phyloP scores from a whole-genome alignment of 2,888 invertebrate species.

The Leucoma salicis region DNA sequence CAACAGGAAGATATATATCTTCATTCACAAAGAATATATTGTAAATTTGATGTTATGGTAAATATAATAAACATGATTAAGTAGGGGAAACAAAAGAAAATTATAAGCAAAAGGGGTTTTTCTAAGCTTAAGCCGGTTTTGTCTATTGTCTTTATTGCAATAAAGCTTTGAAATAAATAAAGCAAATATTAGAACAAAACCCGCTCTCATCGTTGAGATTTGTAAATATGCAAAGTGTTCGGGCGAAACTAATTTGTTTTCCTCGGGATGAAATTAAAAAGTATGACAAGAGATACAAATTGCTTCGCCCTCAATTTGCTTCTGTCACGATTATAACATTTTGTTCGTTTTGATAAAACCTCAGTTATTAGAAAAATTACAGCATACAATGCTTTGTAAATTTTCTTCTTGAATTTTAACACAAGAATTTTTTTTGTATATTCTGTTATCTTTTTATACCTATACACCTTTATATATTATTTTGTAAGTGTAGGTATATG shows the following conservation, averaged over 20 bases:
- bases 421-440: too few species aligned
- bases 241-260: slow-evolving; percentile 66
- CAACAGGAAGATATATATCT: too few species aligned
- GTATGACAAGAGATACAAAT: slow-evolving; percentile 75
- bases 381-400: slow-evolving; percentile 50
- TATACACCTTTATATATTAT: too few species aligned
- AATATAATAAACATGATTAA: too few species aligned
- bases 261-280: slow-evolving; percentile 71
- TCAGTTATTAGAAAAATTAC: slow-evolving; percentile 66
- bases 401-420: slow-evolving; percentile 31
- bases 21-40: too few species aligned
- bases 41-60: too few species aligned
- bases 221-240: slow-evolving; percentile 66
- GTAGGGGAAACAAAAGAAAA: slow-evolving; percentile 31
- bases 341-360: slow-evolving; percentile 69
- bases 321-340: slow-evolving; percentile 58
- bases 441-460: too few species aligned
- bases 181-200: slow-evolving; percentile 40
- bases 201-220: slow-evolving; percentile 50
- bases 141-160: slow-evolving; percentile 31
- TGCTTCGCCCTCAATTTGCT: slow-evolving; percentile 67
- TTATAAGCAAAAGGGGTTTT: slow-evolving; percentile 3
- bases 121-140: slow-evolving; percentile 24
- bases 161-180: slow-evolving; percentile 33
- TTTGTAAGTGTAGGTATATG: too few species aligned